A percentile compares a stretch with the other conserved stretches of the same genome.
These are phyloP conservation scores for Mimumesa dahlbomi DNA, from an alignment of 2,888 invertebrate species.

Conservation along the genomic window DNA sequence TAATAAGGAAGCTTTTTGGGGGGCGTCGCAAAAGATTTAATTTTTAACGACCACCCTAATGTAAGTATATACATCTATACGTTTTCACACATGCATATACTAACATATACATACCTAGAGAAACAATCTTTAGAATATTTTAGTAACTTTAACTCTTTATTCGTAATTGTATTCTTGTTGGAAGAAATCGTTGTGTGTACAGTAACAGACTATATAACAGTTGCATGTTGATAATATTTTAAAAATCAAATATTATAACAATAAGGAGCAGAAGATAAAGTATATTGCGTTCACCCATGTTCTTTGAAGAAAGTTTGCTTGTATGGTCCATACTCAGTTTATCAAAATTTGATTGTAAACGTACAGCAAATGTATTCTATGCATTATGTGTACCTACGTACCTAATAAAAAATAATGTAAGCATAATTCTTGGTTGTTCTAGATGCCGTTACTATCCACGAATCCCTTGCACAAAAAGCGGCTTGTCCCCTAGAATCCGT, in stretches of 20 bases:
- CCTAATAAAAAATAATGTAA: constrained; percentile 64
- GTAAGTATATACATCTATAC: too few relatives aligned
- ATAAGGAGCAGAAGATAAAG: neutral
- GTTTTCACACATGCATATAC: neutral
- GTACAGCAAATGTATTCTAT: constrained; percentile 43
- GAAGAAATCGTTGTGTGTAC: constrained; percentile 49
- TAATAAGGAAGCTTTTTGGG: too few relatives aligned
- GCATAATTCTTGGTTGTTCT: constrained; percentile 77
- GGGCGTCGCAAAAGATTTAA: too few relatives aligned
- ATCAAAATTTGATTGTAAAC: constrained; percentile 31
- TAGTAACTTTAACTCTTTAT: constrained; percentile 45
- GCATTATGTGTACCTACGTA: constrained; percentile 37
- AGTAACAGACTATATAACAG: constrained; percentile 42
- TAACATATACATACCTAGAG: neutral
- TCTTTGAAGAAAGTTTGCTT: constrained; percentile 7
- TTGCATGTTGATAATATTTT: constrained; percentile 15
- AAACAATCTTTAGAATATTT: neutral
- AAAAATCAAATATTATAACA: neutral
- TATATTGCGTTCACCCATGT: constrained; percentile 3
- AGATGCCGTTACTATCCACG: constrained; percentile 78
- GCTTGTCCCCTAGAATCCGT: constrained; percentile 78
- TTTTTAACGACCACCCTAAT: too few relatives aligned
- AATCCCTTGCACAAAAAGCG: constrained; percentile 78
- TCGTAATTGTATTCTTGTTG: constrained; percentile 48
- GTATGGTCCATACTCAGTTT: neutral